Percentiles rank a stretch among this genome's conserved stretches.
These are phyloP conservation scores for Syngnathus scovelli DNA, from an alignment of 2,113 vertebrate genomes.

Conservation along the genomic window DNA sequence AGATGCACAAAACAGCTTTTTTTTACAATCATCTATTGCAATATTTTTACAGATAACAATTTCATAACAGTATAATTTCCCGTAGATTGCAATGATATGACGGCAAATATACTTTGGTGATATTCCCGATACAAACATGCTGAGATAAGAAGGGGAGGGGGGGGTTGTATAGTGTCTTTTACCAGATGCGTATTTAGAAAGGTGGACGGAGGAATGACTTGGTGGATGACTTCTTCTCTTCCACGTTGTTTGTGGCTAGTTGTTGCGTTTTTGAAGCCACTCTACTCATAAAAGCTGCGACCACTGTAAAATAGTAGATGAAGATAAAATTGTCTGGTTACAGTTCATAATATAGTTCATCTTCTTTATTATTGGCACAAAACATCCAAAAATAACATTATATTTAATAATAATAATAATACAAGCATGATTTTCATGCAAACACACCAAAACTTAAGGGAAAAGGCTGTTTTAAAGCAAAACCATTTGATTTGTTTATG, in stretches of 20 bases:
- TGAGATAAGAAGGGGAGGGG: slow-evolving; percentile 7
- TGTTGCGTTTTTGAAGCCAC: not conserved
- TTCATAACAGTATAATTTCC: slow-evolving; percentile 42
- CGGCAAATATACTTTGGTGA: slow-evolving; percentile 6
- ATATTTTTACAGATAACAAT: slow-evolving; percentile 47
- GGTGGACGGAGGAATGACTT: slow-evolving; percentile 2
- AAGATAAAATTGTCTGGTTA: not conserved
- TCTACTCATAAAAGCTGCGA: slow-evolving; percentile 61
- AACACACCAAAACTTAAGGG: not conserved
- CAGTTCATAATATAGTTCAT: not conserved
- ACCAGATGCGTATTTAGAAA: slow-evolving; percentile 16
- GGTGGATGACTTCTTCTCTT: slow-evolving; percentile 10
- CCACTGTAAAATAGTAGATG: slow-evolving; percentile 29
- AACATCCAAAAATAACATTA: not conserved
- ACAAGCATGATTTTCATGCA: not conserved
- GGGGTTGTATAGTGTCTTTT: slow-evolving; percentile 4
- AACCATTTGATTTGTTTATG: not conserved
- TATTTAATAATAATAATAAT: not conserved
- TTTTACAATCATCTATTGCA: slow-evolving; percentile 53
- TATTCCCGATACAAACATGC: slow-evolving; percentile 52
- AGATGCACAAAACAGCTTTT: slow-evolving; percentile 59
- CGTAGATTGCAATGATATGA: slow-evolving; percentile 32
- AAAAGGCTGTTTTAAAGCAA: not conserved
- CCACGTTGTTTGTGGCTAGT: not conserved
- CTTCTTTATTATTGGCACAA: not conserved